Base-by-base conservation (phyloP, 2,113 vertebrate species). In the Orcinus orca region DNA sequence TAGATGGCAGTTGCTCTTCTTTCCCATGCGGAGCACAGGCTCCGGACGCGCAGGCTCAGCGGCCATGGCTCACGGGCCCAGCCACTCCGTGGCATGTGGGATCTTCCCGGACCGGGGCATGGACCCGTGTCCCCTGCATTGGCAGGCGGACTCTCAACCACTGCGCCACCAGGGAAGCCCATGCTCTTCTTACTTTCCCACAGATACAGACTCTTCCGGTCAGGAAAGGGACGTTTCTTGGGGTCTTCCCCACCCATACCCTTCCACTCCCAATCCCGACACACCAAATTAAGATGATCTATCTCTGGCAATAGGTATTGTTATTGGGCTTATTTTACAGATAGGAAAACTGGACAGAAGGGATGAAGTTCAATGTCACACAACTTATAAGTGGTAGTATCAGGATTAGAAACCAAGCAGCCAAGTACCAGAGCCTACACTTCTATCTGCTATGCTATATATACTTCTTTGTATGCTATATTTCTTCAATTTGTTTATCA, bases 401-500 rank as follows among this genome's bases (percentile, higher is more conserved):
- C 36, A 84, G 41, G 20, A 41, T 84, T 90, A 74, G 47, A 87
- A 90, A 3, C 14, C 86, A 81, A 81, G 58, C 26, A 73, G 33
- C 67, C 55, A 50, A 25, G 50, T 74, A 73, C 13, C 63, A 83
- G 36, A 70, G 25, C 1, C 23, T 26, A 25, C 7, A 73, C 15
- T 50, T 83, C 17, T 47, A 70, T 67, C n/a, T 13, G 26, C 26
- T 79, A 10, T 68, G 50, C n/a, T 85, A 4, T 25, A 33, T 85
- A 5, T 38, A 25, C 55, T 90, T 88, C 20, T 65, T 81, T 47
- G 88, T 26, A 41, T 36, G 26, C 18, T 83, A 9, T 50, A 31
- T 21, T 88, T 88, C 82, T 97, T 82, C 15, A 84, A 71, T 95
- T 82, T 29, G 38, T 44, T 93, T 79, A 60, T 41, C 44, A 68